Conservation (phyloP, 2,797 vertebrate genomes). For the Etheostoma perlongum region DNA sequence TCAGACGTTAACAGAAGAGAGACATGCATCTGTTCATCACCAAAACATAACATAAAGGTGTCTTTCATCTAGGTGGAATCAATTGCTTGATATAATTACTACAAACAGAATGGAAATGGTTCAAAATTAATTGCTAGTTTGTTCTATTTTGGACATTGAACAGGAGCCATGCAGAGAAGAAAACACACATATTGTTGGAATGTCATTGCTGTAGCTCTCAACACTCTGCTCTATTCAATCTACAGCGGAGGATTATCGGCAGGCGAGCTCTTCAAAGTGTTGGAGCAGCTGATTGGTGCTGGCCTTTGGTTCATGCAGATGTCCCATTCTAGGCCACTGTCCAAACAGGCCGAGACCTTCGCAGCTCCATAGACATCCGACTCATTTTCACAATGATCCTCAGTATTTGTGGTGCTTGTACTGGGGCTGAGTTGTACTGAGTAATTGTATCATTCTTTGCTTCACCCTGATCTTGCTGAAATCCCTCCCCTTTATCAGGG, state of each 20-base stretch:
- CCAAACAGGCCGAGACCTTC: slow-evolving; percentile 44
- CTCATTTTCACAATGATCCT: slow-evolving; percentile 31
- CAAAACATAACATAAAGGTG: neutral
- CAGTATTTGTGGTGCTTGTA: slow-evolving; percentile 3
- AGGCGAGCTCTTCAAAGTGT: neutral
- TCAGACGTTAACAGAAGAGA: neutral
- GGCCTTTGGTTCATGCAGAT: slow-evolving; percentile 21
- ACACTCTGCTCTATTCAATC: neutral
- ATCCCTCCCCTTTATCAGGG: neutral
- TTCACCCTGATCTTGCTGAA: neutral
- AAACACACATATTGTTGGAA: neutral
- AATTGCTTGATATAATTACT: neutral
- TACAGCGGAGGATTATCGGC: slow-evolving; percentile 17
- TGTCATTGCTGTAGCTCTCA: neutral
- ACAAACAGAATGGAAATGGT: neutral
- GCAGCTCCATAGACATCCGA: slow-evolving; percentile 5
- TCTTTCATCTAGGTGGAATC: slow-evolving; percentile 7
- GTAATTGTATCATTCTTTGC: slow-evolving; percentile 3
- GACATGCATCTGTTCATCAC: slow-evolving; percentile 6
- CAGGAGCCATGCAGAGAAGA: neutral
- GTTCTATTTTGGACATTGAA: neutral
- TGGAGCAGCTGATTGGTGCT: slow-evolving; percentile 19
- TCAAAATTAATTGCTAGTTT: neutral
- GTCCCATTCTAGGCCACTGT: slow-evolving; percentile 12
- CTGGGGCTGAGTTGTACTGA: too few relatives aligned